Base-by-base conservation (phyloP, 1,140 invertebrate species). In the Drosophila baimaii region DNA sequence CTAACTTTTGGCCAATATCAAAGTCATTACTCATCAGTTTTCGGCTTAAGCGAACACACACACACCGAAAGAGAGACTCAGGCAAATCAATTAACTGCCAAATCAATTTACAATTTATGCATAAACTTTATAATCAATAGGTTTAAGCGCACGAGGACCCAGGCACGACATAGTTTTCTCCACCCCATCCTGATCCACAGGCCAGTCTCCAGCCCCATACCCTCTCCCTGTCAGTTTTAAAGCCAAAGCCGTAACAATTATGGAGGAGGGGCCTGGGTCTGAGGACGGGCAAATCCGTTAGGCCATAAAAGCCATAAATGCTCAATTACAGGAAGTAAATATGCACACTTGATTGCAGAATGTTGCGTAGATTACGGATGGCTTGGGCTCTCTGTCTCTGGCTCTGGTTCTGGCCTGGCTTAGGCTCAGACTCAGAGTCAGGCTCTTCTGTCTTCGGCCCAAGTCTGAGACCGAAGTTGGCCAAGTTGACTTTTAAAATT, bases 291-390 rank as follows among this genome's bases (percentile, higher is more conserved):
- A 83, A 88, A 88, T 88, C 83, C 83, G 84, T 88, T 88, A 89
- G 83, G 83, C 83, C 84, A 88, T 88, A 88, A 89, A 88, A 83
- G 84, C 83, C 86, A 88, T 88, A 88, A 88, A 88, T 88, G 84
- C 83, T 88, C 83, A 88, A 88, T 88, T 88, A 88, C 84, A 88
- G 83, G 83, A 88, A 88, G 83, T 88, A 89, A 88, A 88, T 86
- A 86, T 86, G 83, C 83, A 86, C 83, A 86, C 83, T 88, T 83
- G 83, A 83, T 89, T 77, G 83, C 83, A 83, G 84, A 88, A 89
- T 83, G 80, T 84, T 88, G 83, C 84, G 80, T 88, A 88, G 84
- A 88, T 77, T 73, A 73, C 35, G 57, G 25, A 57, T 64, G 69
- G 49, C 49, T 49, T 17, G 8, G 27, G 27, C 49, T 44, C 56